Evolutionary conservation across 2,888 invertebrate species (phyloP).

Genomic region (Dasysyrphus albostriatus): DNA sequence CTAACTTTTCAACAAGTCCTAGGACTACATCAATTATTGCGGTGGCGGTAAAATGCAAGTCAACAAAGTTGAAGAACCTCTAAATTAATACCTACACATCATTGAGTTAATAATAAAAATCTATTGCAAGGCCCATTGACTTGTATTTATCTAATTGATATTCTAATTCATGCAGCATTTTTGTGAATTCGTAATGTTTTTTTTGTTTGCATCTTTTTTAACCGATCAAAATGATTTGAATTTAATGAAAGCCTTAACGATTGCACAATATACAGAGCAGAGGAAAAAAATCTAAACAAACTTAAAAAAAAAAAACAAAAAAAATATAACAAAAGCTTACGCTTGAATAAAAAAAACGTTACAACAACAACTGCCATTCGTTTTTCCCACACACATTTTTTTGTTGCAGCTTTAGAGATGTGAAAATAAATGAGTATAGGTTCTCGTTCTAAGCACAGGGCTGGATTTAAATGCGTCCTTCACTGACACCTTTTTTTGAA

Average conservation of each 20-base stretch:
- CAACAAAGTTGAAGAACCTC: background rate
- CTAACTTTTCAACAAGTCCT: background rate
- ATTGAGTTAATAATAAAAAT: background rate
- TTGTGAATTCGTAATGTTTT: background rate
- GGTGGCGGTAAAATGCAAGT: constrained; percentile 6
- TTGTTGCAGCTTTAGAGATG: constrained; percentile 1
- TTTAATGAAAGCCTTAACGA: constrained; percentile 14
- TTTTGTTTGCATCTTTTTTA: constrained; percentile 43
- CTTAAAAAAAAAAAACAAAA: constrained; percentile 7
- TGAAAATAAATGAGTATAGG: background rate
- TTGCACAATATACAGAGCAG: constrained; percentile 45
- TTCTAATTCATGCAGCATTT: constrained; percentile 40
- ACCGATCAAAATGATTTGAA: constrained; percentile 51
- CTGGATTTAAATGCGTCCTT: too few species aligned
- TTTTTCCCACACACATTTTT: constrained; percentile 57
- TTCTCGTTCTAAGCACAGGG: background rate
- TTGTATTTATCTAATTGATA: constrained; percentile 22
- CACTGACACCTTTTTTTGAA: too few species aligned
- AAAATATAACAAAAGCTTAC: constrained; percentile 24
- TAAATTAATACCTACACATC: background rate
- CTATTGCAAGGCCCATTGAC: constrained; percentile 3
- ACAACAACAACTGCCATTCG: constrained; percentile 38
- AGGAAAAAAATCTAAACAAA: background rate
- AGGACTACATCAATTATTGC: background rate
- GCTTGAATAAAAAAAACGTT: constrained; percentile 13